Conservation (phyloP, 2,888 invertebrate genomes). For the Hydrotaea cyrtoneurina region DNA sequence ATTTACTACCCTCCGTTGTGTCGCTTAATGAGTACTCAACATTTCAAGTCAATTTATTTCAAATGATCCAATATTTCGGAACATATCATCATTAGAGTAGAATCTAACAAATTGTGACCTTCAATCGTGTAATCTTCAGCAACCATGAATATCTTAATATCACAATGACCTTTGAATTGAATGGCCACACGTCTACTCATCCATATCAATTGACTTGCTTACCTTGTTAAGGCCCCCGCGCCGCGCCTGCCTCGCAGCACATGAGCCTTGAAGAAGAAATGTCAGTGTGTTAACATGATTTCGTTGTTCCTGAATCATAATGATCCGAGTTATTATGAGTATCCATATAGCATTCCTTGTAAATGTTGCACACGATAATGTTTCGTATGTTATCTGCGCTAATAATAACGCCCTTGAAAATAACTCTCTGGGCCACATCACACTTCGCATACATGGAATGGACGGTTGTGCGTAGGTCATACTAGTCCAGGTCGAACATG, state of each 20-base stretch:
- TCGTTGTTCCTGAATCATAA: background rate
- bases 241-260: background rate
- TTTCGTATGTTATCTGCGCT: background rate
- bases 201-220: background rate
- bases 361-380: background rate
- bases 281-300: background rate
- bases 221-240: no score
- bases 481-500: background rate
- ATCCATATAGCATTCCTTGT: background rate
- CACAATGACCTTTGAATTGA: no score
- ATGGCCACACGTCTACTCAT: no score
- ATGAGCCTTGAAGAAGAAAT: background rate
- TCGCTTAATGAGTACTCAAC: no score
- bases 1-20: no score
- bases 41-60: no score
- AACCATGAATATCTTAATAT: no score
- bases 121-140: no score
- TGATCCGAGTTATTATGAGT: background rate
- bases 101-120: no score
- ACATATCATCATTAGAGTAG: no score
- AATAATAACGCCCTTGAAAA: slow-evolving; percentile 19
- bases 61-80: no score
- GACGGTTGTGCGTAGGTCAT: background rate
- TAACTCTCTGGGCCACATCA: background rate
- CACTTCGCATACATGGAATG: background rate